Evolutionary conservation across 2,797 vertebrate genomes (phyloP).

Genomic region (Phataginus tricuspis): DNA sequence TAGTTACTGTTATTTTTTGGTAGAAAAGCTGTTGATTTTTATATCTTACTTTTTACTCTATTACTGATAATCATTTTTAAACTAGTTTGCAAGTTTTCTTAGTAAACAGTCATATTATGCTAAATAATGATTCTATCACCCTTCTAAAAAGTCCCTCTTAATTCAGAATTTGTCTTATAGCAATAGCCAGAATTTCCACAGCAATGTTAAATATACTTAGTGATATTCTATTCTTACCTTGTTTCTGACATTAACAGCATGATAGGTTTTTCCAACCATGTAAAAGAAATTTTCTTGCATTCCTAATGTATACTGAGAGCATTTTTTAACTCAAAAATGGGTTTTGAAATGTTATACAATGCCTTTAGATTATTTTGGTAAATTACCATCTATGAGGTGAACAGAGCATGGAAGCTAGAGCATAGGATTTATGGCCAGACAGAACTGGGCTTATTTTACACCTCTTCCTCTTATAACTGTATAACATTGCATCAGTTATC

Average conservation of each 20-base stretch:
- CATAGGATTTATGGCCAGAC: not conserved
- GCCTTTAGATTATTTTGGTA: not conserved
- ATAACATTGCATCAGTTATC: not conserved
- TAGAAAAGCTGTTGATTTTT: not conserved
- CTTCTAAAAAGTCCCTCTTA: not conserved
- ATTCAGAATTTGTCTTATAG: not conserved
- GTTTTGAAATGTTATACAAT: slow-evolving; percentile 44
- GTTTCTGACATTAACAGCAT: slow-evolving; percentile 17
- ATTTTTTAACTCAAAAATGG: slow-evolving; percentile 14
- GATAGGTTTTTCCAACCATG: not conserved
- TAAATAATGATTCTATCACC: not conserved
- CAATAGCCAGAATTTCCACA: slow-evolving; percentile 13
- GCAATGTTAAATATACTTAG: not conserved
- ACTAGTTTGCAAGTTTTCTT: not conserved
- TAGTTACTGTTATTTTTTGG: not conserved
- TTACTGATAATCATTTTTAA: slow-evolving; percentile 7
- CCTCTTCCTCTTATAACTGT: not conserved
- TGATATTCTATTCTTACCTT: not conserved
- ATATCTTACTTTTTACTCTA: not conserved
- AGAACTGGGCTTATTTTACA: not conserved
- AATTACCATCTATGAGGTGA: not conserved
- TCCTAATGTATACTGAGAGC: not conserved
- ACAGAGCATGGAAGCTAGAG: not conserved
- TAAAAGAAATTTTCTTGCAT: slow-evolving; percentile 24
- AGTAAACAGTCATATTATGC: not conserved